These are phyloP conservation scores for Cyclina sinensis DNA, from an alignment of 1,140 invertebrate genomes.

Conservation along the genomic window DNA sequence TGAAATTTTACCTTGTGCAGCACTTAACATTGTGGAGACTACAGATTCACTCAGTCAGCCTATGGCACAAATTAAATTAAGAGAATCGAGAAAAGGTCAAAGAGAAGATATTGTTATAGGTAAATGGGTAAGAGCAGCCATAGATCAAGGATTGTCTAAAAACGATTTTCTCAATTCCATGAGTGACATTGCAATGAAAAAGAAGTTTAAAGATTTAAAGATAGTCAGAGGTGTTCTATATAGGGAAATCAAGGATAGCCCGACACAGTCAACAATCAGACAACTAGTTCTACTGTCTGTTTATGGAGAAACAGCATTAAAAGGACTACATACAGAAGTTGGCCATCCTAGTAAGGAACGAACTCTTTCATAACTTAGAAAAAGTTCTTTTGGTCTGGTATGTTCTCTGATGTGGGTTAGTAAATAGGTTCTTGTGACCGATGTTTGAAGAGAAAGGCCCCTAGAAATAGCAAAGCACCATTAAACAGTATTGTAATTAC, in stretches of 20 bases:
- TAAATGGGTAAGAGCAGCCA: background rate
- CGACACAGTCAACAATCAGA: background rate
- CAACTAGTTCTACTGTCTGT: conserved; percentile 6
- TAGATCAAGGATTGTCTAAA: background rate
- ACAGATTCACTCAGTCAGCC: conserved; percentile 35
- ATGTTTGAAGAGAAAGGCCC: no score
- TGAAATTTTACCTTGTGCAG: no score
- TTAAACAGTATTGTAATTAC: conserved; percentile 48
- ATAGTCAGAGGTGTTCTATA: conserved; percentile 22
- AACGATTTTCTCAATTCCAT: background rate
- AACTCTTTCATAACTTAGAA: background rate
- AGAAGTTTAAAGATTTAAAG: background rate
- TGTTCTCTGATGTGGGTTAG: background rate
- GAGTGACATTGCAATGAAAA: background rate
- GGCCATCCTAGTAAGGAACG: conserved; percentile 31
- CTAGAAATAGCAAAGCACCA: conserved; percentile 42
- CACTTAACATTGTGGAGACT: conserved; percentile 25
- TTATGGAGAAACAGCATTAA: background rate
- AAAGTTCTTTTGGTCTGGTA: conserved; percentile 44
- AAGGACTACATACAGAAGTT: background rate
- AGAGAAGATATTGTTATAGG: conserved; percentile 1
- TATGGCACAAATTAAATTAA: conserved; percentile 33
- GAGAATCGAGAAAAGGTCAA: conserved; percentile 40
- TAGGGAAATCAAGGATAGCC: background rate
- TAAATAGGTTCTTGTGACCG: conserved; percentile 4